Percentiles rank a stretch among this genome's conserved stretches.
These are phyloP conservation scores for Elephas maximus DNA, from an alignment of 2,113 vertebrate species.

Conservation along the genomic window DNA sequence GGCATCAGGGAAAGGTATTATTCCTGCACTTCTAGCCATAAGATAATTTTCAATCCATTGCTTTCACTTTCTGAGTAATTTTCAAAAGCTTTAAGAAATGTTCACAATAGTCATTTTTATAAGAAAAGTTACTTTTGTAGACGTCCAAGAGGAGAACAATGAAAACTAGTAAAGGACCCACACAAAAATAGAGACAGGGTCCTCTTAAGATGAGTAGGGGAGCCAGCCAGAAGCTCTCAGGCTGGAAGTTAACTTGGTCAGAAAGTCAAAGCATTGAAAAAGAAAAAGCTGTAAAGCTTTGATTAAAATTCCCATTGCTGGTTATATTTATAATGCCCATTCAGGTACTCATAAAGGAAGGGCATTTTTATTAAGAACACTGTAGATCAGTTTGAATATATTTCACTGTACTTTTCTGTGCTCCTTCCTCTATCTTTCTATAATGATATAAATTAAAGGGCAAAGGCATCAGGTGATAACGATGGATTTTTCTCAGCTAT, in stretches of 20 bases:
- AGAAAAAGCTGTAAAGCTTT: slow-evolving; percentile 67
- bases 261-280: slow-evolving; percentile 72
- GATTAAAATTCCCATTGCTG: slow-evolving; percentile 74
- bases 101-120: neutral
- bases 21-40: neutral
- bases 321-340: slow-evolving; percentile 78
- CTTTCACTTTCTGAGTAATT: slow-evolving; percentile 21
- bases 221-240: neutral
- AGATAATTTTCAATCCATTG: neutral
- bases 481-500: slow-evolving; percentile 71
- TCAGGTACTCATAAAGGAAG: slow-evolving; percentile 72
- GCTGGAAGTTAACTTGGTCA: slow-evolving; percentile 50
- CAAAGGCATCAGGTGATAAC: slow-evolving; percentile 67
- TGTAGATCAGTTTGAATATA: slow-evolving; percentile 71
- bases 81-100: slow-evolving; percentile 25
- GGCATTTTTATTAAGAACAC: slow-evolving; percentile 76
- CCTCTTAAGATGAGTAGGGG: neutral
- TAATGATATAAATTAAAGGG: slow-evolving; percentile 76
- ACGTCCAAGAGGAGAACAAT: neutral
- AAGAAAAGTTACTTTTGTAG: neutral
- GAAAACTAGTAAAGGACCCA: neutral
- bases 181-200: neutral
- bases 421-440: slow-evolving; percentile 64
- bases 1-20: neutral
- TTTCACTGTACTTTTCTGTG: slow-evolving; percentile 61